phyloP scores from a whole-genome alignment of 2,113 vertebrate genomes.

The Vicugna pacos region DNA sequence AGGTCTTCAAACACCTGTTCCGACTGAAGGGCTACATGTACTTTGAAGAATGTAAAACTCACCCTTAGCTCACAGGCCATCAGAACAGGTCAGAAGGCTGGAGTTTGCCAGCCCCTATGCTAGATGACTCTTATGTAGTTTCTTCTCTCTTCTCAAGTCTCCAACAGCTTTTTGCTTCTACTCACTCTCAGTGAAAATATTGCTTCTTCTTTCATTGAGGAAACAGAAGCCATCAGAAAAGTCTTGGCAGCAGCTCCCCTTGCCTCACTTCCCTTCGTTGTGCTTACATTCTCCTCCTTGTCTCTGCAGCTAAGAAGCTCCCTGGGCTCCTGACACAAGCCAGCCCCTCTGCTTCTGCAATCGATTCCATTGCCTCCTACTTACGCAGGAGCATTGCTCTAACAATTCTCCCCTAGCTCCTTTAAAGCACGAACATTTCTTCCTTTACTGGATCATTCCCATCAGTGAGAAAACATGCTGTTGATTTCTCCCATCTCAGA shows the following conservation, averaged over 20 bases:
- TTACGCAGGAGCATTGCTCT: neutral
- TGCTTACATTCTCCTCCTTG: neutral
- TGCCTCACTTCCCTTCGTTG: accelerated
- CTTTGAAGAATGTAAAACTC: neutral
- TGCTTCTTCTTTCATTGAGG: neutral
- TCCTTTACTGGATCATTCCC: neutral
- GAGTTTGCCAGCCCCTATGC: too few relatives aligned
- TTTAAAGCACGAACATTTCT: neutral
- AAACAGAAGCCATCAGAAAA: neutral
- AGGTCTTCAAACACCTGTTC: neutral
- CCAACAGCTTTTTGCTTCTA: neutral
- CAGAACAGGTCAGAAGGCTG: neutral
- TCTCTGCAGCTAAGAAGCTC: neutral
- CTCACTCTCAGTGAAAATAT: neutral
- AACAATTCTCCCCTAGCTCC: neutral
- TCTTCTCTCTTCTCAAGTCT: neutral
- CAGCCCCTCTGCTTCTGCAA: neutral
- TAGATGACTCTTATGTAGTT: neutral
- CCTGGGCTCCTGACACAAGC: neutral
- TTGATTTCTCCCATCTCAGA: neutral
- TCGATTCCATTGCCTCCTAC: too few relatives aligned
- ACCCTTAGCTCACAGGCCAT: neutral
- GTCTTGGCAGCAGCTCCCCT: neutral
- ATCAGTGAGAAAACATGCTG: neutral
- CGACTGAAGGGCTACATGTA: neutral